These are phyloP conservation scores for Argyresthia albistria DNA, from an alignment of 2,888 invertebrate genomes.

Conservation along the genomic window DNA sequence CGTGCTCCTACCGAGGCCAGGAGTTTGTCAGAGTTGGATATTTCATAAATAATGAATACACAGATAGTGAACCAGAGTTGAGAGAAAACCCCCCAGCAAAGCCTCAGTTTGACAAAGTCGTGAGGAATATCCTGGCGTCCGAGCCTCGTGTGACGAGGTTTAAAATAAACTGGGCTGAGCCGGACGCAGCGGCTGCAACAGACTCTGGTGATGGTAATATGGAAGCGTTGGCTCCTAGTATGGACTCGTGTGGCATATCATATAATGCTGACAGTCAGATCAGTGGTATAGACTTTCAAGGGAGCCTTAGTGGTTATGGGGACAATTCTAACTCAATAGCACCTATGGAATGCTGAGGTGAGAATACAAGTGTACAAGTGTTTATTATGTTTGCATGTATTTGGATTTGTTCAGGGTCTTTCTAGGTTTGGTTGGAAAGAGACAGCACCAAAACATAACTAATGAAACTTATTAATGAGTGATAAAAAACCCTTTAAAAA, in stretches of 20 bases:
- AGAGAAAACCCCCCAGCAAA: slow-evolving; percentile 94
- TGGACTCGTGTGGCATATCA: slow-evolving; percentile 51
- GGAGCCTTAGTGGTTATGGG: slow-evolving; percentile 62
- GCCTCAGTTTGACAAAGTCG: slow-evolving; percentile 94
- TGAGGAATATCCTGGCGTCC: slow-evolving; percentile 86
- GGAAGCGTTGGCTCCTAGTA: slow-evolving; percentile 44
- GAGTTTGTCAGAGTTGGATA: slow-evolving; percentile 99
- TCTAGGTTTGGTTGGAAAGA: too few species aligned
- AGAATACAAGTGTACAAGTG: slow-evolving; percentile 14
- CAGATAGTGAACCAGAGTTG: slow-evolving; percentile 90
- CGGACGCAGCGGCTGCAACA: slow-evolving; percentile 49
- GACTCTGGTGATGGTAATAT: slow-evolving; percentile 50
- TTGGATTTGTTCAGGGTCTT: too few species aligned
- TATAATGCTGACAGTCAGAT: slow-evolving; percentile 62
- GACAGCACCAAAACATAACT: too few species aligned
- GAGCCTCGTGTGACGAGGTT: slow-evolving; percentile 95
- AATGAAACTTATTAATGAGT: too few species aligned
- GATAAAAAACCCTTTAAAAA: too few species aligned
- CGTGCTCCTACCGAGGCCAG: slow-evolving; percentile 92
- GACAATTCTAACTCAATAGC: slow-evolving; percentile 77
- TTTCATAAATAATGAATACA: slow-evolving; percentile 98
- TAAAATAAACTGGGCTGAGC: slow-evolving; percentile 97
- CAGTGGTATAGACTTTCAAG: slow-evolving; percentile 53
- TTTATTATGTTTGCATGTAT: too few species aligned
- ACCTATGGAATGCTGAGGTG: slow-evolving; percentile 74